Evolutionary conservation across 2,113 vertebrate genomes (phyloP), one percentile per base, ranked within the genome.

Genomic region (Odontophorus gujanensis): DNA sequence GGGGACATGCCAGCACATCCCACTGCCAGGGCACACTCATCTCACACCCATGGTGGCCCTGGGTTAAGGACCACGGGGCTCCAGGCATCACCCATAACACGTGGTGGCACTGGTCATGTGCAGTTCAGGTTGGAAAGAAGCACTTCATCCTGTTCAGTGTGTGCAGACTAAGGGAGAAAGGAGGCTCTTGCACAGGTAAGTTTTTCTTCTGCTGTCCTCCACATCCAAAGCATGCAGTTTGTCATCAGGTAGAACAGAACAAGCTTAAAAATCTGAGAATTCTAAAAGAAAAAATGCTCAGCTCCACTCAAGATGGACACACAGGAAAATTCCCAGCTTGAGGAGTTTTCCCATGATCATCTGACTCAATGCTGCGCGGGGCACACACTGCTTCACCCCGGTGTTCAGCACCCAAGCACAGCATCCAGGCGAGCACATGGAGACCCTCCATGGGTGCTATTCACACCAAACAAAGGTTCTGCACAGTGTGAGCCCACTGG

Each of bases 1-100:
- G 22, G 25, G 63, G 58, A 18, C 17, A 11, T 0, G 0, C 0
- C 1, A 3, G 28, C 36, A 8, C 34, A 28, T 65, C 17, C 48
- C 74, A 59, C 6, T 51, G 7, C 30, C 42, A 16, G 6, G 28
- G 40, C 59, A 25, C 59, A 45, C 77, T 65, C 36, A 34, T 51
- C 21, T 1, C 66, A 36, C 57, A 14, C 0, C 38, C 45, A 20
- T 0, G 21, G 8, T 0, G 43, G 36, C 34, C 65, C 50, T 68
- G 11, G 74, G 22, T 1, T 3, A 81, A 63, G 43, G 9, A 26
- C 26, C 72, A 6, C 42, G 48, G 34, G 61, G 81, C 58, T 81
- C 22, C 9, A 0, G 11, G 1, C n/a, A 30, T 2, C 74, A 6
- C 74, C 3, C 11, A 0, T 5, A 32, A 14, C 1, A 7, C 25